Conservation (phyloP, 2,113 vertebrate species). For the Spea bombifrons region DNA sequence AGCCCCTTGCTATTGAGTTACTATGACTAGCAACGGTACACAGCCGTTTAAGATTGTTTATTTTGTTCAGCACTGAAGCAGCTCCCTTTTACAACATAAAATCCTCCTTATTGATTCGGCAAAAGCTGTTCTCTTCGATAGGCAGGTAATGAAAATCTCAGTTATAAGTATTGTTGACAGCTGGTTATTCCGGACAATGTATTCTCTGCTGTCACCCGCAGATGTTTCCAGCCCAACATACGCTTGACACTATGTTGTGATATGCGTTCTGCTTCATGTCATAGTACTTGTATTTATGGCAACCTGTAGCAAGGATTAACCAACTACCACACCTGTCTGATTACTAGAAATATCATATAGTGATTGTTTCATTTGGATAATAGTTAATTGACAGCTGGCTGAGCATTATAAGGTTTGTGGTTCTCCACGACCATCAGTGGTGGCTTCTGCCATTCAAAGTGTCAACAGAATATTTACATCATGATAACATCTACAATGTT, state of each 20-base stretch:
- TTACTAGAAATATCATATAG: too few relatives aligned
- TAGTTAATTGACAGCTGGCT: too few relatives aligned
- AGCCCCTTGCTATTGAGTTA: conserved; percentile 12
- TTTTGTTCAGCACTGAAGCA: conserved; percentile 43
- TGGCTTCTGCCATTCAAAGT: too few relatives aligned
- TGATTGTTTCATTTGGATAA: too few relatives aligned
- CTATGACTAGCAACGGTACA: conserved; percentile 27
- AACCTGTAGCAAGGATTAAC: too few relatives aligned
- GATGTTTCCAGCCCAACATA: conserved; percentile 24
- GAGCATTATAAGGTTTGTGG: too few relatives aligned
- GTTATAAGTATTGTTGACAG: conserved; percentile 39
- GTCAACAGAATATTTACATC: too few relatives aligned
- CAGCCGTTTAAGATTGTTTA: conserved; percentile 40
- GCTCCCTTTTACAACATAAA: conserved; percentile 42
- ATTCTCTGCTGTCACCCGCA: conserved; percentile 16
- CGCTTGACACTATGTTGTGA: conserved; percentile 13
- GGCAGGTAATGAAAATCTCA: conserved; percentile 48
- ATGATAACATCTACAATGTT: too few relatives aligned
- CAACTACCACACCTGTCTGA: too few relatives aligned
- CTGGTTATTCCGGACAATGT: conserved; percentile 23
- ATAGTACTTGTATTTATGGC: conserved; percentile 22
- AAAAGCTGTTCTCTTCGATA: conserved; percentile 21
- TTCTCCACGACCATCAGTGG: too few relatives aligned
- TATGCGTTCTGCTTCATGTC: conserved; percentile 18
- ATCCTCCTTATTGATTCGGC: conserved; percentile 42